phyloP scores from a whole-genome alignment of 2,888 invertebrate species.

The Troides oblongomaculatus region DNA sequence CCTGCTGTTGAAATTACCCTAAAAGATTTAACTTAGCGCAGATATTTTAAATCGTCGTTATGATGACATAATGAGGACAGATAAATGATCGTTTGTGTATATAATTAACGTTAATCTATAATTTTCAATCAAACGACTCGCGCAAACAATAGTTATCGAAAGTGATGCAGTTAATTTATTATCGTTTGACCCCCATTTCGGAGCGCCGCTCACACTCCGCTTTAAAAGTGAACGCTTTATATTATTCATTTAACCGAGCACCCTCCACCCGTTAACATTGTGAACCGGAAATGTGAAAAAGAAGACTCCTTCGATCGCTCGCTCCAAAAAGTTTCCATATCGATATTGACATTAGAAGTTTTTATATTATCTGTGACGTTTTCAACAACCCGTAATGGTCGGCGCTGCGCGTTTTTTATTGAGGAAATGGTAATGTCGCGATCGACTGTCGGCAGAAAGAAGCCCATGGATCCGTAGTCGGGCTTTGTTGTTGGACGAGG shows the following conservation, averaged over 20 bases:
- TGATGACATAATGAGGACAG: not conserved
- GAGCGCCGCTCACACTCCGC: conserved; percentile 9
- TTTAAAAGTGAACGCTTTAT: conserved; percentile 24
- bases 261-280: conserved; percentile 1
- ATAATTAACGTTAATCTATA: conserved; percentile 5
- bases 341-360: conserved; percentile 1
- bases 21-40: too few species aligned
- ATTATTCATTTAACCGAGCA: conserved; percentile 9
- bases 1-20: too few species aligned
- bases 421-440: conserved; percentile 21
- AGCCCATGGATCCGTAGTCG: conserved; percentile 20
- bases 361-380: conserved; percentile 3
- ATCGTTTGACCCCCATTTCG: conserved; percentile 22
- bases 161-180: conserved; percentile 21
- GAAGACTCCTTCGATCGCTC: not conserved
- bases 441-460: conserved; percentile 11
- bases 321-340: not conserved
- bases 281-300: conserved; percentile 18
- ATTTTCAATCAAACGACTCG: conserved; percentile 7
- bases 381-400: conserved; percentile 19
- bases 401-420: conserved; percentile 4
- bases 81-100: not conserved
- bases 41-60: not conserved
- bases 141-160: conserved; percentile 23
- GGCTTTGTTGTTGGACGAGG: conserved; percentile 1